Percentiles rank a stretch among this genome's conserved stretches.
Conservation (phyloP, 2,888 invertebrate species). For the Eudasyphora cyanicolor region DNA sequence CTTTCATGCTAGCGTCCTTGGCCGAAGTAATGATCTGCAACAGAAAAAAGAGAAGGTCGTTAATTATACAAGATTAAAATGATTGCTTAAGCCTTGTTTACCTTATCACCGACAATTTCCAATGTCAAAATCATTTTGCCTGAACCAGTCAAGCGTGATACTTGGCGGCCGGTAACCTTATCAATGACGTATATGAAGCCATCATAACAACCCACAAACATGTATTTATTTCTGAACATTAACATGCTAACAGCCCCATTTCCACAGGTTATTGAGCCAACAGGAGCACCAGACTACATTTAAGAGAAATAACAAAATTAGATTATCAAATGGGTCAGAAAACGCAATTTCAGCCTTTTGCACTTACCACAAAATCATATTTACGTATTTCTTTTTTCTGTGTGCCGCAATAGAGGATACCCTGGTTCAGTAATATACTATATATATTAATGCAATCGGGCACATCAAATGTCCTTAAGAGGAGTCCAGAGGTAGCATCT, state of each 20-base stretch:
- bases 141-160: constrained; percentile 85
- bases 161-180: constrained; percentile 80
- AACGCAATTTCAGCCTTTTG: not conserved
- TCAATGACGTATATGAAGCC: constrained; percentile 88
- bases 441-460: constrained; percentile 85
- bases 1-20: constrained; percentile 85
- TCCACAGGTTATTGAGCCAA: constrained; percentile 83
- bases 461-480: constrained; percentile 84
- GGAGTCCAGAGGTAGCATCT: constrained; percentile 86
- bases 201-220: constrained; percentile 88
- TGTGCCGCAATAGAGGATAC: constrained; percentile 88
- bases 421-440: constrained; percentile 85
- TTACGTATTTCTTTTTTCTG: constrained; percentile 86
- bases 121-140: constrained; percentile 87
- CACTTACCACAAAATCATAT: constrained; percentile 88
- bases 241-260: constrained; percentile 88
- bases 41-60: not conserved
- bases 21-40: constrained; percentile 85
- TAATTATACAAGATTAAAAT: not conserved
- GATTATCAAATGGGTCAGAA: not conserved
- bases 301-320: constrained; percentile 32
- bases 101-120: constrained; percentile 85
- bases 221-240: constrained; percentile 83
- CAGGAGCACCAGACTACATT: constrained; percentile 84
- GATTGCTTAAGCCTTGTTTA: constrained; percentile 69